Conservation (phyloP, 1,140 invertebrate genomes). For the Lucilia sericata region DNA sequence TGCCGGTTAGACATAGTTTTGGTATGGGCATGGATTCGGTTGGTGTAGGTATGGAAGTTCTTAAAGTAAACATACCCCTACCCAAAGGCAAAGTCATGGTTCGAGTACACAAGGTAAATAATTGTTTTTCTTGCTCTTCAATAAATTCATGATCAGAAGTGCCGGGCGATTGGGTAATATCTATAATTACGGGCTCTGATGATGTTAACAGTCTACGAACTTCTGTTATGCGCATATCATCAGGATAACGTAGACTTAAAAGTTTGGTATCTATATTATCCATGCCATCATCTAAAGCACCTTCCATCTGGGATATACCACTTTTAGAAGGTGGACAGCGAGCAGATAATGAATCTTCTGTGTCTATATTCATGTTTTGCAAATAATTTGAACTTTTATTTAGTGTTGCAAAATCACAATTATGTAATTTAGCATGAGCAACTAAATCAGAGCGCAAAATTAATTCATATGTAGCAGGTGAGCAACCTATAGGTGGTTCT, state of each 20-base stretch:
- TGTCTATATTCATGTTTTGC: slow-evolving; percentile 46
- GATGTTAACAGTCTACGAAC: slow-evolving; percentile 88
- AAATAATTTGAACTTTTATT: slow-evolving; percentile 7
- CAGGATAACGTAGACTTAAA: slow-evolving; percentile 76
- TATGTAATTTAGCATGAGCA: slow-evolving; percentile 69
- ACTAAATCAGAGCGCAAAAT: slow-evolving; percentile 85
- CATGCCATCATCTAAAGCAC: slow-evolving; percentile 68
- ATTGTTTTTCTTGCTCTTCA: slow-evolving; percentile 93
- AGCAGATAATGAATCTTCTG: slow-evolving; percentile 62
- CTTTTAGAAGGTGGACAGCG: slow-evolving; percentile 52
- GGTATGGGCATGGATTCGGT: slow-evolving; percentile 88
- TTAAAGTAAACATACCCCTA: slow-evolving; percentile 91
- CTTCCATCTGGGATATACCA: slow-evolving; percentile 51
- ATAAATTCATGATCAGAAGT: slow-evolving; percentile 97
- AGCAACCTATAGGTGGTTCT: slow-evolving; percentile 83
- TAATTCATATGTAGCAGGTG: slow-evolving; percentile 79
- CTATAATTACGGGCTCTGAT: slow-evolving; percentile 87
- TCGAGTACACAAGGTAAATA: slow-evolving; percentile 89
- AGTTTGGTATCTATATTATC: slow-evolving; percentile 74
- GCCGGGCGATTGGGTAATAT: slow-evolving; percentile 88
- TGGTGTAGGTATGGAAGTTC: slow-evolving; percentile 83
- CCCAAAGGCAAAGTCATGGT: slow-evolving; percentile 95
- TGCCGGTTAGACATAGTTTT: slow-evolving; percentile 86
- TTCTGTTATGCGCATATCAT: slow-evolving; percentile 84
- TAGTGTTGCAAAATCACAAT: neutral